Evolutionary conservation across 2,888 invertebrate species (phyloP), one percentile per base, ranked within the genome.

Genomic region (Hofmannophila pseudospretella): DNA sequence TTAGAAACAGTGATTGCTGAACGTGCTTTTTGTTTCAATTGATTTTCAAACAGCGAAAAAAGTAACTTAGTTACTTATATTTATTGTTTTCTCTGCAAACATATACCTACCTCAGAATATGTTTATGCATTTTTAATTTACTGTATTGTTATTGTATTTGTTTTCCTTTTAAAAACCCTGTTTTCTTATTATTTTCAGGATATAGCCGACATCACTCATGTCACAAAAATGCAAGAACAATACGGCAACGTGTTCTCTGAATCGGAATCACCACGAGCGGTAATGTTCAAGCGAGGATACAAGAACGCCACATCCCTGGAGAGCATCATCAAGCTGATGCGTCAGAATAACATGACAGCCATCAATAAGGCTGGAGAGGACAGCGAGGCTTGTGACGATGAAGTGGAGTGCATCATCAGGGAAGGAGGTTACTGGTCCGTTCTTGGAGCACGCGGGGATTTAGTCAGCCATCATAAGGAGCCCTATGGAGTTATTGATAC

Each of bases 401-500:
- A 52, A 36, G 47, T 46, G 40, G 72, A 51, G 35, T 81, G 68
- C 68, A 80, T 52, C 44, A 41, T 75, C 8, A 48, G 42, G 1
- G 76, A 76, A 38, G 46, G 43, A 1, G 72, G 72, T 0, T 75
- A 73, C 38, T 77, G 74, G 73, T 58, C 73, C 1, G 70, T 69
- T 5, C 48, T 80, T 4, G 86, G 85, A 10, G 70, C 73, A 0
- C 58, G 86, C 7, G 84, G 82, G 1, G 86, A 86, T 41, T 63
- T 85, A 22, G 69, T 70, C 7, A 54, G 52, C 8, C 44, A 55
- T 11, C 42, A 67, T 28, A 72, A 61, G 39, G 51, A 67, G 47
- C 59, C 79, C 1, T 85, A 86, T 32, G 90, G 90, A 29, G 77
- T 89, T 34, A 88, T 90, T 42, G 90, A 90, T 46, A 88, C 88